Conservation (phyloP, 2,113 vertebrate genomes). For the Leptobrachium leishanense region DNA sequence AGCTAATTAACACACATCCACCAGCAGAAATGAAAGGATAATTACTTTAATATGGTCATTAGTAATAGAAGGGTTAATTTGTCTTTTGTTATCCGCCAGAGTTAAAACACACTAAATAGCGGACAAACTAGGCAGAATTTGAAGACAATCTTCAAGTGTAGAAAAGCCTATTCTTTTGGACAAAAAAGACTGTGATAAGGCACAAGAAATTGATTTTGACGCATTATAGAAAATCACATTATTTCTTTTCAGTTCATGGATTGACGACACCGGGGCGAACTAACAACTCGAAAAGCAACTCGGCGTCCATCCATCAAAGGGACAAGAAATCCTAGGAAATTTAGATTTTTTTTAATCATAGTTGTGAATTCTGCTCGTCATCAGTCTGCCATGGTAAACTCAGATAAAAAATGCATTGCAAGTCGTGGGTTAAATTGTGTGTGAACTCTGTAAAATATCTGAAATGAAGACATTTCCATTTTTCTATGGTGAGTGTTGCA, state of each 20-base stretch:
- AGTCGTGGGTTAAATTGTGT: too few relatives aligned
- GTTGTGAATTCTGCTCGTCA: too few relatives aligned
- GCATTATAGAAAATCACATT: neutral
- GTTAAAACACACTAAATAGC: slow-evolving; percentile 37
- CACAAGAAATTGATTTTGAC: slow-evolving; percentile 11
- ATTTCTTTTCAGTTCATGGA: neutral
- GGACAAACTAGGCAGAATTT: slow-evolving; percentile 7
- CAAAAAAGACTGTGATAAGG: slow-evolving; percentile 38
- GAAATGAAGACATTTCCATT: too few relatives aligned
- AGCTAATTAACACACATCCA: slow-evolving; percentile 33
- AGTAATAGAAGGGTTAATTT: slow-evolving; percentile 46
- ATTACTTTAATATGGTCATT: slow-evolving; percentile 47
- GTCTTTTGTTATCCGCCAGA: slow-evolving; percentile 10
- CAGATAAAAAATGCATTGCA: too few relatives aligned
- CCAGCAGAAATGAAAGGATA: slow-evolving; percentile 39
- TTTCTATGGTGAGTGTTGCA: too few relatives aligned
- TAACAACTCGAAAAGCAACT: too few relatives aligned
- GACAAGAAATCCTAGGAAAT: too few relatives aligned
- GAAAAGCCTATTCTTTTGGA: slow-evolving; percentile 25
- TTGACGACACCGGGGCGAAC: neutral
- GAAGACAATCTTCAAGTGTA: slow-evolving; percentile 15
- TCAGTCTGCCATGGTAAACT: too few relatives aligned
- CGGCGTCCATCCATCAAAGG: too few relatives aligned
- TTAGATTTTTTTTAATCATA: too few relatives aligned
- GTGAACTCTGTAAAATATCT: too few relatives aligned